Evolutionary conservation across 2,113 vertebrate species (phyloP).

Genomic region (Dromaius novaehollandiae): DNA sequence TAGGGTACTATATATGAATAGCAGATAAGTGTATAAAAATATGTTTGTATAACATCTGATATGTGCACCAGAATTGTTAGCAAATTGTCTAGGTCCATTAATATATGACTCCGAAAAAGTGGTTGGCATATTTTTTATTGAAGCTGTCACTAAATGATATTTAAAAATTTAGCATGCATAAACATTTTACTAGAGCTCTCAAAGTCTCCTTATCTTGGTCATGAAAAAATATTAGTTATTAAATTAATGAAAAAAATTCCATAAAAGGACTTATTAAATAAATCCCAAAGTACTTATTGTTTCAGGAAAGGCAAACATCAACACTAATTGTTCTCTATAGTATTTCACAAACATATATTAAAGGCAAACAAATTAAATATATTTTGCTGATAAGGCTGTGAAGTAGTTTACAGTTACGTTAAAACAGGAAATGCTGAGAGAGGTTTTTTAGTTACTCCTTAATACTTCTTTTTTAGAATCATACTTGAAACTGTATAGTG

Average conservation of each 20-base stretch:
- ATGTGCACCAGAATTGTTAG: neutral
- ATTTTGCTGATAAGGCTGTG: neutral
- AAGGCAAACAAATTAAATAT: constrained; percentile 7
- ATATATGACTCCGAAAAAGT: neutral
- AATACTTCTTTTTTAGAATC: neutral
- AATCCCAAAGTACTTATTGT: neutral
- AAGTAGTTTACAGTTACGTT: neutral
- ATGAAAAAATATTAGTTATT: constrained; percentile 20
- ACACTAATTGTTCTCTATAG: constrained; percentile 4
- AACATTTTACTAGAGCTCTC: constrained; percentile 45
- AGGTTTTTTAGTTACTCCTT: neutral
- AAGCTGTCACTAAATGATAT: constrained; percentile 20
- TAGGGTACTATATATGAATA: neutral
- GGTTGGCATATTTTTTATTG: neutral
- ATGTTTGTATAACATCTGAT: neutral
- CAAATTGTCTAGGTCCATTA: neutral
- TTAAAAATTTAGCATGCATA: constrained; percentile 56
- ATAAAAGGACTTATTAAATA: constrained; percentile 5
- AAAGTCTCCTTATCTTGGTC: neutral
- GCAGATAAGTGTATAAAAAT: neutral
- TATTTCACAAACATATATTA: constrained; percentile 24
- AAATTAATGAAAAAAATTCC: constrained; percentile 20
- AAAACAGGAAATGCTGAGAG: neutral
- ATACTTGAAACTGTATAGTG: fast-evolving
- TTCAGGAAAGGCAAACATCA: neutral